Conservation (phyloP, 2,888 invertebrate genomes). For the Girardia tigrina region DNA sequence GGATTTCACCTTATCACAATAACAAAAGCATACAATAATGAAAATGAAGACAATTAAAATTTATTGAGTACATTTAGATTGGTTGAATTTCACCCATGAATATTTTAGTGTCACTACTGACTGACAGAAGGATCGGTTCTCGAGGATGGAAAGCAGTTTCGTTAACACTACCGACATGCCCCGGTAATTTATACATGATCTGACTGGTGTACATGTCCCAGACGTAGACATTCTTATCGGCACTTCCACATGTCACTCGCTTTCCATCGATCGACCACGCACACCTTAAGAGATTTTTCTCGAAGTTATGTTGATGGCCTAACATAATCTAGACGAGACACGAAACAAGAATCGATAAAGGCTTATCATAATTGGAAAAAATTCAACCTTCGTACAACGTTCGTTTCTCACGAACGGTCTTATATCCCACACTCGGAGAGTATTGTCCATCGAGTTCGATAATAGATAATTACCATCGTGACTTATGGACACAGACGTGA, state of each 20-base stretch:
- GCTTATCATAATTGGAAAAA: no score
- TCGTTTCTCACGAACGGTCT: constrained; percentile 77
- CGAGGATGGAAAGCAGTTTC: constrained; percentile 83
- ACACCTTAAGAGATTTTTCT: constrained; percentile 81
- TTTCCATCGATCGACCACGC: constrained; percentile 84
- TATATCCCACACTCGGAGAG: constrained; percentile 86
- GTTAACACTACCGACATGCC: constrained; percentile 91
- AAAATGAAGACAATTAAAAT: no score
- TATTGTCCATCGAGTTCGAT: constrained; percentile 91
- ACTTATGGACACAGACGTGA: constrained; percentile 72
- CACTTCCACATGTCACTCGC: constrained; percentile 76
- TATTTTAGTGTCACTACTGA: constrained; percentile 82
- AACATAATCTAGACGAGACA: constrained; percentile 55
- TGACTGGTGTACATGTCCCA: constrained; percentile 88
- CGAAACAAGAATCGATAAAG: background rate
- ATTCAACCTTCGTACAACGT: constrained; percentile 81
- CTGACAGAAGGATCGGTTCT: constrained; percentile 82
- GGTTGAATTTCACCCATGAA: constrained; percentile 75
- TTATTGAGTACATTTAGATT: background rate
- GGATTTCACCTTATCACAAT: no score
- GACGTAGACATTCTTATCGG: constrained; percentile 82
- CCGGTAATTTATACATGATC: constrained; percentile 85
- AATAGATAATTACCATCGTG: constrained; percentile 63
- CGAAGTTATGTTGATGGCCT: constrained; percentile 91
- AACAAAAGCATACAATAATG: no score